A percentile compares a stretch with the other conserved stretches of the same genome.
Evolutionary conservation across 30 jellyfish, hydroid and myxozoan species (phyloP).

Genomic region (Sanderia malayensis): DNA sequence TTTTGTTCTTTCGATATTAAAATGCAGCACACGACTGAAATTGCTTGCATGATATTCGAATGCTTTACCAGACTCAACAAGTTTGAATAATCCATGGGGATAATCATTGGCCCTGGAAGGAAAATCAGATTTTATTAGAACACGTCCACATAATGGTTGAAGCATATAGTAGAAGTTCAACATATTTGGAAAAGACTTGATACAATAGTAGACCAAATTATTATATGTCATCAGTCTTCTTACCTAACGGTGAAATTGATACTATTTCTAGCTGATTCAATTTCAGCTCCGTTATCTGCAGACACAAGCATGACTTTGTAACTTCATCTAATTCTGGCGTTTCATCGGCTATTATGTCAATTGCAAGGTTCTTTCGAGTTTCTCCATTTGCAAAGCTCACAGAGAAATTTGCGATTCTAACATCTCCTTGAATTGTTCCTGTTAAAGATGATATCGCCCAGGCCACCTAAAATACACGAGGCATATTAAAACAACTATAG

Average conservation of each 20-base stretch:
- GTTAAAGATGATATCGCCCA: constrained; percentile 51
- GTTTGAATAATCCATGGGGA: constrained; percentile 80
- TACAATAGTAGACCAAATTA: no score
- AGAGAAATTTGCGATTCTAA: constrained; percentile 11
- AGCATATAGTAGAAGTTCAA: no score
- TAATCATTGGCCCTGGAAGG: constrained; percentile 81
- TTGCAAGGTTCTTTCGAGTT: constrained; percentile 6
- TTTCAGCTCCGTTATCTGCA: constrained; percentile 80
- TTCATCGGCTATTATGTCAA: constrained; percentile 69
- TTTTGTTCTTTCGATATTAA: constrained; percentile 50
- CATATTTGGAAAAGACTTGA: no score
- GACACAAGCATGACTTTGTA: constrained; percentile 58
- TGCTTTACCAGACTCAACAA: constrained; percentile 23
- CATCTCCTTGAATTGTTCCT: constrained; percentile 45
- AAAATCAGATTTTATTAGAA: no score
- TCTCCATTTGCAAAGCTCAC: constrained; percentile 56
- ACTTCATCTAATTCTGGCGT: constrained; percentile 79
- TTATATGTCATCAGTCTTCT: no score
- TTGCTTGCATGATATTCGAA: constrained; percentile 35
- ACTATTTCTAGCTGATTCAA: constrained; percentile 21
- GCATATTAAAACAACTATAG: no score
- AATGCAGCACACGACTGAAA: constrained; percentile 34
- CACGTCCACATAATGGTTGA: no score
- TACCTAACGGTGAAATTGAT: constrained; percentile 43
- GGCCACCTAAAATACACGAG: constrained; percentile 52